Conservation (phyloP, 2,888 invertebrate species). For the Tortrix viridana region DNA sequence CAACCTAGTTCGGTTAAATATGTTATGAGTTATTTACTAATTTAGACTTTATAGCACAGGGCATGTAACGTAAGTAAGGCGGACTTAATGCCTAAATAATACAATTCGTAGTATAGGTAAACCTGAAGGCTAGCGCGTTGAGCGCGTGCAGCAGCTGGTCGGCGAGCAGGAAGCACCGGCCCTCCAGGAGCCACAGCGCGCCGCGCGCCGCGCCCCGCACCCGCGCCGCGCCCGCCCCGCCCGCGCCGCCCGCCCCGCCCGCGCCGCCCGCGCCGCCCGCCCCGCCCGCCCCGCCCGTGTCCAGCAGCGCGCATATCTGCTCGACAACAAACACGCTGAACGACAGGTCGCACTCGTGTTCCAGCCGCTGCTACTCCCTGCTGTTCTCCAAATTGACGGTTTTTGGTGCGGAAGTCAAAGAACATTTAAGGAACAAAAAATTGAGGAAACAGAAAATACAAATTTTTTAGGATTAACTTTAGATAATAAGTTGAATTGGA, state of each 20-base stretch:
- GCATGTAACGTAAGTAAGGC: no score
- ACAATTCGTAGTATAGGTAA: conserved; percentile 37
- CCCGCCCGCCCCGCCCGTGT: not conserved
- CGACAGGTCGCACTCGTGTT: no score
- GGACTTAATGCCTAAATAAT: not conserved
- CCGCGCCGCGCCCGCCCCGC: conserved; percentile 5
- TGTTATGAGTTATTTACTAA: no score
- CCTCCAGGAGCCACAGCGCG: conserved; percentile 7
- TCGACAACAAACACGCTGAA: not conserved
- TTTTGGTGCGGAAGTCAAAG: no score
- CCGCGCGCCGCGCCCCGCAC: conserved; percentile 5
- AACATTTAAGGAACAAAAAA: no score
- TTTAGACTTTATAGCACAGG: no score
- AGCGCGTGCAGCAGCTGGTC: conserved; percentile 64
- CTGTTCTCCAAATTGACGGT: no score
- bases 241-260: conserved; percentile 12
- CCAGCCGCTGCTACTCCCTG: no score
- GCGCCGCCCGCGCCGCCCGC: conserved; percentile 4
- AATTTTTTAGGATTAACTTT: no score
- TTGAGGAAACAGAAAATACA: no score
- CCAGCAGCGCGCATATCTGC: conserved; percentile 4
- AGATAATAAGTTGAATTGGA: no score
- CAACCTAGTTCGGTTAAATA: no score
- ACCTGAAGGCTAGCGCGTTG: conserved; percentile 63
- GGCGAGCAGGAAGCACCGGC: conserved; percentile 60